Conservation (phyloP, 2,113 vertebrate genomes). For the Lota lota region DNA sequence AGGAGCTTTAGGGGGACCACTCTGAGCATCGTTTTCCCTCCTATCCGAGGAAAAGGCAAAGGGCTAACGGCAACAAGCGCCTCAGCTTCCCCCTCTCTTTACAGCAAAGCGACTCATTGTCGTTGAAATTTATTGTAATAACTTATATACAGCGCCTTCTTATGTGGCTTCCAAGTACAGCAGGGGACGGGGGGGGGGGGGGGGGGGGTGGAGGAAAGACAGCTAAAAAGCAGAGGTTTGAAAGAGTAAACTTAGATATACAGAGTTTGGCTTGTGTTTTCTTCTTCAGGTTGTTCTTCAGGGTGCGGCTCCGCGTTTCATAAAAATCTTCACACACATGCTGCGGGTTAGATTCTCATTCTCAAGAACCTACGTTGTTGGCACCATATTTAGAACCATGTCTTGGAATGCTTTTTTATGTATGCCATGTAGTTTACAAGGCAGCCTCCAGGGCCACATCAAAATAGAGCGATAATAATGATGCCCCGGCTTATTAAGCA, state of each 20-base stretch:
- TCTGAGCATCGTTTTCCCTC: conserved; percentile 30
- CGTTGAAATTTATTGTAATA: conserved; percentile 63
- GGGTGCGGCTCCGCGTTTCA: too few species aligned
- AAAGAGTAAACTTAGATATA: background rate
- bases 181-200: conserved; percentile 51
- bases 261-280: conserved; percentile 39
- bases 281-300: conserved; percentile 2
- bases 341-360: too few species aligned
- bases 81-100: conserved; percentile 46
- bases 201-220: conserved; percentile 20
- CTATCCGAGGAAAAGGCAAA: conserved; percentile 43
- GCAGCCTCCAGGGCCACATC: too few species aligned
- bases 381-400: too few species aligned
- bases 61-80: conserved; percentile 35
- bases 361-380: too few species aligned
- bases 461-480: too few species aligned
- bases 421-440: too few species aligned
- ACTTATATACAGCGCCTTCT: conserved; percentile 67
- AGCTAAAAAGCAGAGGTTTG: background rate
- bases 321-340: too few species aligned
- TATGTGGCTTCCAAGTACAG: conserved; percentile 58
- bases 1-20: conserved; percentile 15
- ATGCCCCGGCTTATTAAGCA: too few species aligned
- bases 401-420: too few species aligned
- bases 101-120: conserved; percentile 64